phyloP scores from a whole-genome alignment of 2,888 invertebrate genomes.

The Agrotis ipsilon region DNA sequence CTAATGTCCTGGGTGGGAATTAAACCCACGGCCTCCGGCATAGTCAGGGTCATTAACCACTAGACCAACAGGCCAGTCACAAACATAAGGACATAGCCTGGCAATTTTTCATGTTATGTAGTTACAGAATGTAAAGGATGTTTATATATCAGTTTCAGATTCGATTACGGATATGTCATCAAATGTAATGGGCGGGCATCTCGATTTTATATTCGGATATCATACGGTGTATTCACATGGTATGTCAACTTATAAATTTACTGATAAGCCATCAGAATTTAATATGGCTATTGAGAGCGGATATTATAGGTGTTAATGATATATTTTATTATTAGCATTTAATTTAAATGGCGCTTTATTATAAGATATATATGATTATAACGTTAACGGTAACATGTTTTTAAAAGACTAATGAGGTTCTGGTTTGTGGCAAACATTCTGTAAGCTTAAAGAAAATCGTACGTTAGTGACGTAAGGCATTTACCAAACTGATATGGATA shows the following conservation, averaged over 20 bases:
- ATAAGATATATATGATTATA: too few species aligned
- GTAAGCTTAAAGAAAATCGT: too few species aligned
- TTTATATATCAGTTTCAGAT: slow-evolving; percentile 55
- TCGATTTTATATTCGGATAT: slow-evolving; percentile 54
- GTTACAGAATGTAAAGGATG: slow-evolving; percentile 18
- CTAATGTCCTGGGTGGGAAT: too few species aligned
- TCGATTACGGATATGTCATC: slow-evolving; percentile 62
- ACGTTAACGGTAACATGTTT: too few species aligned
- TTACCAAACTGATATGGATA: too few species aligned
- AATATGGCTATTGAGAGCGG: slow-evolving; percentile 16
- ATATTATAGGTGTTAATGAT: slow-evolving; percentile 8
- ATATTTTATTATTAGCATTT: background rate
- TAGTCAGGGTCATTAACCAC: too few species aligned
- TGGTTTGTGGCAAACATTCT: too few species aligned
- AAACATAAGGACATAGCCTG: background rate
- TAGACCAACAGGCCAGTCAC: too few species aligned
- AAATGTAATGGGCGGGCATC: slow-evolving; percentile 50
- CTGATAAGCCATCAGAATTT: slow-evolving; percentile 36
- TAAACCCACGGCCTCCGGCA: too few species aligned
- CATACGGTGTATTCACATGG: slow-evolving; percentile 34
- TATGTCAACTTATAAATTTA: slow-evolving; percentile 45
- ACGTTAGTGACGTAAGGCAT: too few species aligned
- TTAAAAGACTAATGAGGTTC: too few species aligned
- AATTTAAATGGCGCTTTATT: background rate
- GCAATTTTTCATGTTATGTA: background rate